These are phyloP conservation scores for Seriola quinqueradiata DNA, from an alignment of 2,113 vertebrate species.

Conservation along the genomic window DNA sequence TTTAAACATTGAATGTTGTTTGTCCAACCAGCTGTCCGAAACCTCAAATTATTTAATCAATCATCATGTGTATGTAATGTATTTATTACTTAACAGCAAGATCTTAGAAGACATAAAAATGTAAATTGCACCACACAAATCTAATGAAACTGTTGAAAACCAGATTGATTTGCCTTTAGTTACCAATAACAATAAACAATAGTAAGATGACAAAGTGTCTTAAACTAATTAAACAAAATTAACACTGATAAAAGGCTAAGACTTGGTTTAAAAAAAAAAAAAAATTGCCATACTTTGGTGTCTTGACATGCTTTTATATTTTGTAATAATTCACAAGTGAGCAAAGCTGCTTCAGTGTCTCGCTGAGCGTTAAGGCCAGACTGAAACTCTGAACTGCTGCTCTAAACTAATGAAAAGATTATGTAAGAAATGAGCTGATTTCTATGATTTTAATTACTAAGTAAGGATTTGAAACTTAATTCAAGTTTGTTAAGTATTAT, in stretches of 20 bases:
- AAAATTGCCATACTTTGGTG: neutral
- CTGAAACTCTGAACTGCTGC: neutral
- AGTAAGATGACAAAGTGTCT: neutral
- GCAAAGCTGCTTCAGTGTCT: neutral
- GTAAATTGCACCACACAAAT: neutral
- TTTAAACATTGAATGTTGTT: no score
- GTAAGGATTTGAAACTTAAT: constrained; percentile 15
- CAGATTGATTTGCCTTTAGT: neutral
- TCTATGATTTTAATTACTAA: constrained; percentile 7
- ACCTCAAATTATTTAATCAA: neutral
- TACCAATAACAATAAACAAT: neutral
- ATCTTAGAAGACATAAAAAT: neutral
- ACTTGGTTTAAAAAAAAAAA: no score
- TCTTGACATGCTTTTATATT: no score
- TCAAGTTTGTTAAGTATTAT: constrained; percentile 8
- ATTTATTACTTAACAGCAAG: no score
- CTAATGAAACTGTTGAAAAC: neutral
- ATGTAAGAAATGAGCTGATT: constrained; percentile 22
- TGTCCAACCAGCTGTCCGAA: no score
- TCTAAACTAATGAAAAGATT: neutral
- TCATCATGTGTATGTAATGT: no score
- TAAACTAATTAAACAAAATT: no score
- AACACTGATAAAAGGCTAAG: no score
- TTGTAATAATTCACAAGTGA: neutral
- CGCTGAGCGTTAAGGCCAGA: neutral